Base-by-base conservation (phyloP, 2,113 vertebrate genomes). In the Muntiacus muntjak region DNA sequence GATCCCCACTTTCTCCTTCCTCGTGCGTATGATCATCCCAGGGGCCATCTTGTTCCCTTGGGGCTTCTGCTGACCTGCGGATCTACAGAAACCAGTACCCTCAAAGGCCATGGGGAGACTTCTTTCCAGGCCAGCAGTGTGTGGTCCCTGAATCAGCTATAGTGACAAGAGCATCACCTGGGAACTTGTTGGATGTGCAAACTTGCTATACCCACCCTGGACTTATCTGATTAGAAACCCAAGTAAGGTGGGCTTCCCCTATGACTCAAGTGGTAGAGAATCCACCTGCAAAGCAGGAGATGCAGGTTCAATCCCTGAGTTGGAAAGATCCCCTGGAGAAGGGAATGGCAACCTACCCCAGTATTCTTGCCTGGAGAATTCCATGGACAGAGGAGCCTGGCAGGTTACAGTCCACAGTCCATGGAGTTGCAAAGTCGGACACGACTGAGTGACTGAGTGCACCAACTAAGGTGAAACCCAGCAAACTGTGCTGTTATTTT, bases 391-490 rank as follows among this genome's bases (percentile, higher is more conserved):
- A 74, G 11, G 67, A 40, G 67, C 19, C 36, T 40, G 67, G 67
- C 5, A 11, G 67, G 36, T 36, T 40, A 12, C 21, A 74, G 67
- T 40, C n/a, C 67, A 23, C 19, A 40, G 67, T 71, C 67, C 67
- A 40, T 6, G 67, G n/a, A 40, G 36, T 74, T 74, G 67, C 21
- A 3, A 71, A 71, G 21, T 74, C 7, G 5, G 0, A 71, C n/a
- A 40, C 2, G 19, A 40, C 36, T 74, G 67, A 40, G 67, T 0
- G 10, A 6, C 67, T 40, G 19, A 0, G 2, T 0, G 0, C 36
- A 40, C 4, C 14, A 2, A 7, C 7, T 33, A n/a, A n/a, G 30
- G 15, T 10, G 45, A 74, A 54, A 43, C 6, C 52, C 43, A 23
- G 89, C 36, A 25, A 25, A 14, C 79, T 9, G 79, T 33, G 45